Percentiles rank a stretch among this genome's conserved stretches.
Evolutionary conservation across 2,888 invertebrate species (phyloP).

Genomic region (Andrena chrysosceles): DNA sequence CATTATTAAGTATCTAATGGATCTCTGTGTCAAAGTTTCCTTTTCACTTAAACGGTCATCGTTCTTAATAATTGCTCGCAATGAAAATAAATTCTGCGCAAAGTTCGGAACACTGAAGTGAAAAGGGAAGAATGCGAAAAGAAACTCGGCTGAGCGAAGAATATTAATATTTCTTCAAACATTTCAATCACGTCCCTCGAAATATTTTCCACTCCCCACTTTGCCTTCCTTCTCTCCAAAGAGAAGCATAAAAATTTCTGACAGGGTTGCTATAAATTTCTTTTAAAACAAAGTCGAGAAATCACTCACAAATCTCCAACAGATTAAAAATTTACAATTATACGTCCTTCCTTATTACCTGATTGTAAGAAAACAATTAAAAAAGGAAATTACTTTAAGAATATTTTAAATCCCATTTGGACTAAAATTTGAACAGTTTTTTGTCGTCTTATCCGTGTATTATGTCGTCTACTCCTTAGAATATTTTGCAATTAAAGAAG

Average conservation of each 20-base stretch:
- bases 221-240: neutral
- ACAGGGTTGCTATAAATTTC: neutral
- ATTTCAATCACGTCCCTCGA: slow-evolving; percentile 19
- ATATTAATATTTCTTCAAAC: slow-evolving; percentile 28
- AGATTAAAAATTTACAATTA: slow-evolving; percentile 15
- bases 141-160: slow-evolving; percentile 14
- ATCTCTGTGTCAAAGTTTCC: slow-evolving; percentile 27
- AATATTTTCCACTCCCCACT: slow-evolving; percentile 9
- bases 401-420: too few relatives aligned
- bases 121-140: slow-evolving; percentile 11
- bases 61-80: slow-evolving; percentile 33
- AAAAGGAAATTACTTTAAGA: neutral
- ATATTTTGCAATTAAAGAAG: too few relatives aligned
- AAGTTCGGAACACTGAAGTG: slow-evolving; percentile 21
- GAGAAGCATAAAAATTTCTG: slow-evolving; percentile 14
- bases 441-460: too few relatives aligned
- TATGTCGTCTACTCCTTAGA: too few relatives aligned
- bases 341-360: neutral
- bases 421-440: neutral
- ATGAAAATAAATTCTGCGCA: slow-evolving; percentile 26
- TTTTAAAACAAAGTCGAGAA: neutral
- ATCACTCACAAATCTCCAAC: slow-evolving; percentile 21
- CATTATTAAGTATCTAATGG: slow-evolving; percentile 26
- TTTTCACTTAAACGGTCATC: slow-evolving; percentile 24
- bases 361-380: neutral